These are phyloP conservation scores for Dicaeum eximium DNA, from an alignment of 2,113 vertebrate genomes.

Conservation along the genomic window DNA sequence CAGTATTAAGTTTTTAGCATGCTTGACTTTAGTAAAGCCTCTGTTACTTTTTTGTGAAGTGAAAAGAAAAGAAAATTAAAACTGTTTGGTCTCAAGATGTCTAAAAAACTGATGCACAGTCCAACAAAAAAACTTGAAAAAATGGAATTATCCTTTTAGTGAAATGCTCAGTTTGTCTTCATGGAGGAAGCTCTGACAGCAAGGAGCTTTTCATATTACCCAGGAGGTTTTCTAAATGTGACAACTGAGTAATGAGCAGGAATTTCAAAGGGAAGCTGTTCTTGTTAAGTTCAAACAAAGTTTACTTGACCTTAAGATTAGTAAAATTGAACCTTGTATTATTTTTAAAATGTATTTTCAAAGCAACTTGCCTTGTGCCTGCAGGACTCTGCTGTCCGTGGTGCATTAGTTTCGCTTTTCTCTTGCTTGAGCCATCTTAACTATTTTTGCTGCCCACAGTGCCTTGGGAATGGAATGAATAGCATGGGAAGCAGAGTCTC, in stretches of 20 bases:
- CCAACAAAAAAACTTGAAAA: not conserved
- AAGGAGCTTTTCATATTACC: not conserved
- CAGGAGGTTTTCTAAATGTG: not conserved
- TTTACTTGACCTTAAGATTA: not conserved
- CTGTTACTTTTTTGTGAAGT: not conserved
- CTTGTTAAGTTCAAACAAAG: not conserved
- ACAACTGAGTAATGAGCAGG: not conserved
- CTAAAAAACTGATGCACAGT: not conserved
- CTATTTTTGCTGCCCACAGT: not conserved
- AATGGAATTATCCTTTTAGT: not conserved
- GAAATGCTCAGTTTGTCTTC: not conserved
- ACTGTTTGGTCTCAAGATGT: not conserved
- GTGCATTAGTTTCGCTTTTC: not conserved
- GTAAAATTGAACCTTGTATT: not conserved
- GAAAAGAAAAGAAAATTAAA: not conserved
- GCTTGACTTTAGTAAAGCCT: not conserved
- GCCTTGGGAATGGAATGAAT: not conserved
- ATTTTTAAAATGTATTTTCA: not conserved
- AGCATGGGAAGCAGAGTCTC: not conserved
- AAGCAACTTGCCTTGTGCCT: not conserved
- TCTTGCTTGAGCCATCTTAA: not conserved
- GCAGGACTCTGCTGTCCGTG: not conserved
- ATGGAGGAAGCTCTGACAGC: not conserved
- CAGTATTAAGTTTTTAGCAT: not conserved
- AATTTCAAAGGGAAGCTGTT: not conserved